These are phyloP conservation scores for Scaptomyza montana DNA, from an alignment of 1,140 invertebrate species.

Conservation along the genomic window DNA sequence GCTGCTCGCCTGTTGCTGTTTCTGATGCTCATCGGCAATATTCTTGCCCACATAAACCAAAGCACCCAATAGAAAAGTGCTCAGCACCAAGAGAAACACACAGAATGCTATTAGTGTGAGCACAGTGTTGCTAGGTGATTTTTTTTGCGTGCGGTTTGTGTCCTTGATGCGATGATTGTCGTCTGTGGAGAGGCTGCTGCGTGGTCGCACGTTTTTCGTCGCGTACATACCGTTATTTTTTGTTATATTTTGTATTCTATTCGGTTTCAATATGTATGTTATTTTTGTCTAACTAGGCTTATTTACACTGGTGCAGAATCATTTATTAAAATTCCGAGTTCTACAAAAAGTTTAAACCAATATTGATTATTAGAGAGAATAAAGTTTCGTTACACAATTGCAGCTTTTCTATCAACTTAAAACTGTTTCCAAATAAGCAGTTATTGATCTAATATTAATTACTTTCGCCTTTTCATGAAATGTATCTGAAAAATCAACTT, in stretches of 20 bases:
- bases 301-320: slow-evolving; percentile 37
- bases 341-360: slow-evolving; percentile 12
- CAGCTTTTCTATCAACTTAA: too few relatives aligned
- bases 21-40: slow-evolving; percentile 72
- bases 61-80: slow-evolving; percentile 84
- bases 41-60: slow-evolving; percentile 84
- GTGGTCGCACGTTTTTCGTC: slow-evolving; percentile 77
- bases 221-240: slow-evolving; percentile 61
- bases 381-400: too few relatives aligned
- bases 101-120: slow-evolving; percentile 84
- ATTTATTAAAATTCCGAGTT: slow-evolving; percentile 30
- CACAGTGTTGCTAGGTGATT: slow-evolving; percentile 71
- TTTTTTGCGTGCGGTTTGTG: slow-evolving; percentile 57
- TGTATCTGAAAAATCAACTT: slow-evolving; percentile 15
- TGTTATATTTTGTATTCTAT: slow-evolving; percentile 18
- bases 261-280: slow-evolving; percentile 5
- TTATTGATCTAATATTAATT: slow-evolving; percentile 6
- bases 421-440: too few relatives aligned
- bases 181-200: slow-evolving; percentile 80
- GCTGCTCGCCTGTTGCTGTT: slow-evolving; percentile 52
- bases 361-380: too few relatives aligned
- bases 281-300: slow-evolving; percentile 28
- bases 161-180: slow-evolving; percentile 81
- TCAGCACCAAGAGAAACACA: slow-evolving; percentile 84
- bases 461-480: slow-evolving; percentile 33